Percentiles rank a stretch among this genome's conserved stretches.
Conservation (phyloP, 2,797 vertebrate genomes). For the Echeneis naucrates region DNA sequence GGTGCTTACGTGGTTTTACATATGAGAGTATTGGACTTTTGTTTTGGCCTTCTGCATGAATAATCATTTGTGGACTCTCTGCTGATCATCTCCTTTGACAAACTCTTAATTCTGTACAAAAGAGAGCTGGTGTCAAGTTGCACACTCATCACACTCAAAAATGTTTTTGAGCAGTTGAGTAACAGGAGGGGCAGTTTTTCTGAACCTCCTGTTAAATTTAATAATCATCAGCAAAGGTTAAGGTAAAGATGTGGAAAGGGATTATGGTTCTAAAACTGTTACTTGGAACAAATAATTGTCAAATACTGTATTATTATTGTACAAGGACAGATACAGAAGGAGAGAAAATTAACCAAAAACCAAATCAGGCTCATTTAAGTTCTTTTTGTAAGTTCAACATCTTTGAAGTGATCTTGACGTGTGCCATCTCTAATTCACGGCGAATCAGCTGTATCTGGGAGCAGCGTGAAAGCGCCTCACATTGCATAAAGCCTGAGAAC, state of each 20-base stretch:
- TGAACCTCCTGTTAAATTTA: conserved; percentile 34
- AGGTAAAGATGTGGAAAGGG: conserved; percentile 54
- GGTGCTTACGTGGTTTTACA: not conserved
- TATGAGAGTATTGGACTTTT: not conserved
- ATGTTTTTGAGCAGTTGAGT: conserved; percentile 7
- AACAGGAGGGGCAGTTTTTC: conserved; percentile 44
- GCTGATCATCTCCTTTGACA: not conserved
- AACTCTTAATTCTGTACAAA: not conserved
- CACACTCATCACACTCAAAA: not conserved
- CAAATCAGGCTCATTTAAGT: not conserved
- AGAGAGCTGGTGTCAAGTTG: not conserved
- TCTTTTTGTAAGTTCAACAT: conserved; percentile 1
- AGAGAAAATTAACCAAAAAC: conserved; percentile 1
- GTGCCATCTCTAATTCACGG: conserved; percentile 10
- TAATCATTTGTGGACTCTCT: not conserved
- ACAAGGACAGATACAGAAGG: not conserved
- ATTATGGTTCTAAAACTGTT: conserved; percentile 47
- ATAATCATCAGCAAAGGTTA: conserved; percentile 41
- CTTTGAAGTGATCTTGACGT: not conserved
- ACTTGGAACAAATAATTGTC: conserved; percentile 46
- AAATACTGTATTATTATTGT: conserved; percentile 12
- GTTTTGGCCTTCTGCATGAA: conserved; percentile 2
- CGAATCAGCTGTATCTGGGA: not conserved
- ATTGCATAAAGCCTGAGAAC: conserved; percentile 27
- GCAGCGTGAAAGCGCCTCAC: not conserved